Base-by-base conservation (phyloP, 2,888 invertebrate genomes). In the Emmelina monodactyla region DNA sequence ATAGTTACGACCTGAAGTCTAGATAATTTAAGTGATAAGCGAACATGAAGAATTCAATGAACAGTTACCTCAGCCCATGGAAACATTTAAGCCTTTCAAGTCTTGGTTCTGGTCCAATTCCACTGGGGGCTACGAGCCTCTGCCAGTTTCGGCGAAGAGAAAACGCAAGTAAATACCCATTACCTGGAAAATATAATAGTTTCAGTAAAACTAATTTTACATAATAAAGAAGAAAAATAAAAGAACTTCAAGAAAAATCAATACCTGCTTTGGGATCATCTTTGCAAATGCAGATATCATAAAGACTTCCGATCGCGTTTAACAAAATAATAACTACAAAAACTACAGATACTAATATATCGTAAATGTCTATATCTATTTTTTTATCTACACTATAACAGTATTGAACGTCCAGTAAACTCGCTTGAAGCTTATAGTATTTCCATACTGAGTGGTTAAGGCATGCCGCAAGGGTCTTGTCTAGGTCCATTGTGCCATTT, bases 81-180 rank as follows among this genome's bases (percentile, higher is more conserved):
- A 79, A 73, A 7, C 58, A 32, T 49, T 64, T 75, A 16, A 79
- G 50, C 39, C 67, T 60, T 28, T 64, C 59, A 4, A 72, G 33
- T 37, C 75, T 57, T 0, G 68, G 61, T 2, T 78, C 78, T 1
- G 52, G 32, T 0, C 56, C 61, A 1, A 37, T 45, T n/a, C 52
- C 59, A 16, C 53, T 47, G 0, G 71, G 53, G 0, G 69, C 62
- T 2, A 58, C 56, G 16, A 79, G 31, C 32, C 52, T 65, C 0
- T 35, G 28, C 78, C 78, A 79, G 40, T 76, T 78, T 9, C 61
- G 58, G 1, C 54, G 56, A 11, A 76, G 3, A 1, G 76, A 78
- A 44, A 78, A 78, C 1, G 73, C 53, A 16, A 70, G 32, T 33
- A 79, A 45, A 42, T 58, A 75, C 33, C 50, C 50, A 50, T 75